Evolutionary conservation across 2,113 vertebrate species (phyloP), one percentile per base, ranked within the genome.

Genomic region (Xiphias gladius): DNA sequence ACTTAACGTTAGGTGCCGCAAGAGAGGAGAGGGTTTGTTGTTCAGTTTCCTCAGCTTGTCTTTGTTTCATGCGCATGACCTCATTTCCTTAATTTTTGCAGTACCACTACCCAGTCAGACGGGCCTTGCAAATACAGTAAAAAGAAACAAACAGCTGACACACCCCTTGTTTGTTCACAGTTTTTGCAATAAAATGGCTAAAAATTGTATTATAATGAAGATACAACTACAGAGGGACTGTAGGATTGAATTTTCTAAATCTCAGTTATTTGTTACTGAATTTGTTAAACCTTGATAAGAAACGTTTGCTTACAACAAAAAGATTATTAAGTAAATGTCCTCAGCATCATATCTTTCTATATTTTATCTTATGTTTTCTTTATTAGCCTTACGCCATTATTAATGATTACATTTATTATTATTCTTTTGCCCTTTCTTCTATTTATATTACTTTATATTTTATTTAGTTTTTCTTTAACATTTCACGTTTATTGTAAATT

Each of bases 171-270:
- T 19, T 81, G 35, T 35, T 35, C 35, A 35, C 17, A 61, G 58
- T 41, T 77, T 80, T 26, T 19, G 73, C 0, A 55, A 52, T 77
- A 55, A 87, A 80, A 66, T 9, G 11, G 2, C 22, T 3, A 52
- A 71, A 59, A 71, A 62, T 24, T 2, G 35, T 65, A 16, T 61
- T 13, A 32, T 20, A 69, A 74, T 48, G 20, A 58, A 48, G 24
- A 59, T 6, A 19, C 46, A 50, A 50, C 41, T 14, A n/a, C 7
- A 35, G 7, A 52, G 37, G 16, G 6, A 73, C 26, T 37, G 61
- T 12, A 3, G 13, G 41, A 43, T 39, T 39, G 37, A 39, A 39
- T 52, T 52, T 52, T 52, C 50, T 20, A 19, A 20, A 19, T 35
- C 32, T 35, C 6, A 6, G 32, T 35, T 35, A 35, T 35, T 35